Base-by-base conservation (phyloP, 2,113 vertebrate species). In the Steatornis caripensis region DNA sequence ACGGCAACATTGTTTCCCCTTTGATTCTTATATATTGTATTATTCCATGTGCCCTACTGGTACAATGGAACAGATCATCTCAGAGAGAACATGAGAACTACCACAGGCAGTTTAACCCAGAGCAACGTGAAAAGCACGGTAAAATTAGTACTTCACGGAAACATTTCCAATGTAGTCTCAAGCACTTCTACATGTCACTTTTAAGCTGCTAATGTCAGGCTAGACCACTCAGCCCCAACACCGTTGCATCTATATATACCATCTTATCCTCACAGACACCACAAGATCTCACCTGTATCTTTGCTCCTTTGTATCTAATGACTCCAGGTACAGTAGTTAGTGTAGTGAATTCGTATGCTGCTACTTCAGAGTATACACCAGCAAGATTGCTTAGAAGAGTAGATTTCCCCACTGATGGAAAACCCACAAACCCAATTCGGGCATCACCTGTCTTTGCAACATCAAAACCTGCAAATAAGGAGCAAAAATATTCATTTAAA, bases 391-490 rank as follows among this genome's bases (percentile, higher is more conserved):
- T 99, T 3, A 99, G 98, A 92, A 99, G 98, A 14, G 99, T 99
- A 16, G 99, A 99, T 95, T 99, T 99, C 62, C 99, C 99, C 89
- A 99, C 99, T 16, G 99, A 99, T 4, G 99, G 99, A 96, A 99
- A 99, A 39, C 99, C 99, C 64, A 99, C 99, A 95, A 99, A 99
- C n/a, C 99, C 99, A 62, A 99, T 99, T 53, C 99, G 98, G 37
- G 99, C 99, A 95, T 99, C 99, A 22, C 99, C 99, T 0, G 99
- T 99, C 98, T 99, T 99, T 22, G 99, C 99, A 60, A 99, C 99
- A 78, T 99, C 99, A 88, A 99, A 99, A 93, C 99, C 99, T 99
- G 85, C 79, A 95, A 92, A 84, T 20, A 51, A 82, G n/a, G 21
- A 90, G 55, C 18, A 89, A 71, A 92, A 78, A 41, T 32, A 49